Evolutionary conservation across 2,797 vertebrate genomes (phyloP).

Genomic region (Myotis pilosus): DNA sequence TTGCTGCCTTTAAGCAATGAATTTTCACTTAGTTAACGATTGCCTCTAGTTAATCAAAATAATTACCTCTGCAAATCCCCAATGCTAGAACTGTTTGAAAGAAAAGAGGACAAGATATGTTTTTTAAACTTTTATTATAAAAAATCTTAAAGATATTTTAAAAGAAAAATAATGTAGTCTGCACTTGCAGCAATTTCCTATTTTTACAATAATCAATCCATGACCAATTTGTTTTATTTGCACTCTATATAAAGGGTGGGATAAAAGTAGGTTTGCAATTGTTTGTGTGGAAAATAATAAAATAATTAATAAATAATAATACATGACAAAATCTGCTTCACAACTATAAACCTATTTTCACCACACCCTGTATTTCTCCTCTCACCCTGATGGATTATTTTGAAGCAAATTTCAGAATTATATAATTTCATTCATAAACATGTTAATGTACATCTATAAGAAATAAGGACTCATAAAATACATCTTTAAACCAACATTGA

Average conservation of each 20-base stretch:
- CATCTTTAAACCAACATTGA: not conserved
- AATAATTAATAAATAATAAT: not conserved
- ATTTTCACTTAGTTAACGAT: constrained; percentile 61
- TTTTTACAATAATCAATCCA: not conserved
- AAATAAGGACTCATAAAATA: not conserved
- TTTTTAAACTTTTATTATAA: not conserved
- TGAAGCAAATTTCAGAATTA: not conserved
- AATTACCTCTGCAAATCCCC: constrained; percentile 67
- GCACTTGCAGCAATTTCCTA: not conserved
- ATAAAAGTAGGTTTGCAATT: not conserved
- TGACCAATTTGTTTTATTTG: not conserved
- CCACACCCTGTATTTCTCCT: not conserved
- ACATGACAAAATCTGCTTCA: not conserved
- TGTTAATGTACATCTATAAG: not conserved
- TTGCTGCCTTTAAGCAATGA: constrained; percentile 67
- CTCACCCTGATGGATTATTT: not conserved
- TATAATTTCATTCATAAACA: not conserved
- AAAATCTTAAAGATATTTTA: not conserved
- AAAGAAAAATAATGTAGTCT: not conserved
- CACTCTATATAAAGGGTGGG: not conserved
- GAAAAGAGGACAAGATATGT: constrained; percentile 46
- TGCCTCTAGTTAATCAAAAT: constrained; percentile 73
- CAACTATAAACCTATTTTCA: not conserved
- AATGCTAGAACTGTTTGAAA: constrained; percentile 57
- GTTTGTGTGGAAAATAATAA: not conserved